phyloP scores from a whole-genome alignment of 2,113 vertebrate genomes.

The Psilopsiagon aurifrons region DNA sequence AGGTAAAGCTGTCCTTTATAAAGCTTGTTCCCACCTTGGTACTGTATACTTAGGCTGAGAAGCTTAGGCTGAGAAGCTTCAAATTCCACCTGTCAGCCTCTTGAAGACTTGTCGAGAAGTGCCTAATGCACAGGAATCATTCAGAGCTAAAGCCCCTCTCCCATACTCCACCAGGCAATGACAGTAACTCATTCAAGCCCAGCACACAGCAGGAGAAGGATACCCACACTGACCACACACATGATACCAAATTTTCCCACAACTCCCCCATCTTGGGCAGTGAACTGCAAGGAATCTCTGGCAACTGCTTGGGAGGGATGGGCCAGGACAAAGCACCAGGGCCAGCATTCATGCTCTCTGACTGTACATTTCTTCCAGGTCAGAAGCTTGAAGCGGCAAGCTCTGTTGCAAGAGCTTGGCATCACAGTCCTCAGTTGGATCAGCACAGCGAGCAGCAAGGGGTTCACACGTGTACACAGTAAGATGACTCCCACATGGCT shows the following conservation, averaged over 20 bases:
- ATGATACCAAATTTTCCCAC: neutral
- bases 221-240: neutral
- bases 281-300: neutral
- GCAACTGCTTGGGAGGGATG: neutral
- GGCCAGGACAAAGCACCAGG: neutral
- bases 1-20: neutral
- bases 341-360: neutral
- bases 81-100: neutral
- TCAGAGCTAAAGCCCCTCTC: neutral
- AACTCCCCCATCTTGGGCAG: neutral
- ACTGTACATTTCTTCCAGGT: neutral
- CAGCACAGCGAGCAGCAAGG: neutral
- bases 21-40: neutral
- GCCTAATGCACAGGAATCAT: neutral
- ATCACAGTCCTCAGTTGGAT: neutral
- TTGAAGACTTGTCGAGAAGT: neutral
- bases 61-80: neutral
- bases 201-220: neutral
- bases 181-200: neutral
- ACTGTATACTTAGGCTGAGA: neutral
- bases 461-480: neutral
- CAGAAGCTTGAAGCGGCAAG: neutral
- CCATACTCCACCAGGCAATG: neutral
- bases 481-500: neutral
- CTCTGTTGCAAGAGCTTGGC: neutral